These are phyloP conservation scores for Archocentrus centrarchus DNA, from an alignment of 2,113 vertebrate genomes.

Conservation along the genomic window DNA sequence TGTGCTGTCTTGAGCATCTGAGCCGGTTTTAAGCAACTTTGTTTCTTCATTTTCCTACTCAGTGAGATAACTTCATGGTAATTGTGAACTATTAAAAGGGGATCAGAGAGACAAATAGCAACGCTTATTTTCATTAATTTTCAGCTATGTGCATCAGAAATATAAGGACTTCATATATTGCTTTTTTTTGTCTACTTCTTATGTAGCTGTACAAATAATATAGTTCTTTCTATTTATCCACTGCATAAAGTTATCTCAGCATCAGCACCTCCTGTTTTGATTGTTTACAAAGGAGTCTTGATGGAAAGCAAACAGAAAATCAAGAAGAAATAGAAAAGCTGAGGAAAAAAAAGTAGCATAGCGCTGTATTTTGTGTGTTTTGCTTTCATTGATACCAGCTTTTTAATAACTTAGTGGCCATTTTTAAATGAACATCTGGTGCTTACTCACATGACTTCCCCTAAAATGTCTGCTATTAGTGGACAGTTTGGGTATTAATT, in stretches of 20 bases:
- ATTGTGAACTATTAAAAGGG: neutral
- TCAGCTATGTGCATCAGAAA: neutral
- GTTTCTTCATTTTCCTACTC: neutral
- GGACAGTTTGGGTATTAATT: neutral
- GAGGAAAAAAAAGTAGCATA: neutral
- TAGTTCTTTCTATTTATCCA: neutral
- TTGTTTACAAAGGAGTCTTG: neutral
- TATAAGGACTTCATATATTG: neutral
- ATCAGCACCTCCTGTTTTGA: neutral
- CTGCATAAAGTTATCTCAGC: neutral
- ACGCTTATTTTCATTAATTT: neutral
- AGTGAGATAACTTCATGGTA: neutral
- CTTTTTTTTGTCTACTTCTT: neutral
- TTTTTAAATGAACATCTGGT: neutral
- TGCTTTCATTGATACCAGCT: neutral
- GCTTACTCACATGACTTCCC: neutral
- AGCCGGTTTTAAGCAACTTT: neutral
- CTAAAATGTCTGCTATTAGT: constrained; percentile 12
- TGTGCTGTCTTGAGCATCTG: neutral
- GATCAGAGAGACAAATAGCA: neutral
- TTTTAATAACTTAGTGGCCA: neutral
- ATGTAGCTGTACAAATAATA: neutral
- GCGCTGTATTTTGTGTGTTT: neutral
- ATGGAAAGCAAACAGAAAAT: neutral
- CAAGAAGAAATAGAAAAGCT: neutral